Conservation (phyloP, 1,140 invertebrate genomes). For the Hycleus phaleratus region DNA sequence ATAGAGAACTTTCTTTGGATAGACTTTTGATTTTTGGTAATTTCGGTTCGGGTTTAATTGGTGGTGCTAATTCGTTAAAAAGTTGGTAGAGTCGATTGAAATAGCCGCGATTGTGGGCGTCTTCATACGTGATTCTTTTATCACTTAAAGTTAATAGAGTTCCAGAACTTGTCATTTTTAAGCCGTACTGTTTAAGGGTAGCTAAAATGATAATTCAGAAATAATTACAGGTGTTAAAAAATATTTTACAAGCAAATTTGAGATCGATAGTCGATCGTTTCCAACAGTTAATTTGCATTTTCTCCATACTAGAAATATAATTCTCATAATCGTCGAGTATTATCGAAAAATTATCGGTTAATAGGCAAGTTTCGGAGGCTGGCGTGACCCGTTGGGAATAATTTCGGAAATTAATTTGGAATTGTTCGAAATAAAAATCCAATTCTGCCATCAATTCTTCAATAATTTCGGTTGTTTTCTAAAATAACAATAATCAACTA, state of each 20-base stretch:
- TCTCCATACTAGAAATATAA: too few species aligned
- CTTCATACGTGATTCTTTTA: constrained; percentile 14
- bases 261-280: background rate
- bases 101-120: constrained; percentile 21
- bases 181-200: constrained; percentile 12
- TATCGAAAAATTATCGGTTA: too few species aligned
- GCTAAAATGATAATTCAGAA: constrained; percentile 10
- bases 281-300: too few species aligned
- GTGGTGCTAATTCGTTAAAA: constrained; percentile 4
- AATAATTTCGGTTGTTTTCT: background rate
- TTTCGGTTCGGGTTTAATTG: background rate
- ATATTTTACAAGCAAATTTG: background rate
- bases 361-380: too few species aligned
- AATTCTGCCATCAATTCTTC: constrained; percentile 6
- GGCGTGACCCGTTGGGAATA: background rate
- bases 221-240: background rate
- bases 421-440: constrained; percentile 9
- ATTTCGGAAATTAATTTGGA: constrained; percentile 3
- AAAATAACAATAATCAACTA: too few species aligned
- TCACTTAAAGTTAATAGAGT: constrained; percentile 18
- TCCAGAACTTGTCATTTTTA: constrained; percentile 20
- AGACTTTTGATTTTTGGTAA: background rate
- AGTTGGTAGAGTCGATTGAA: constrained; percentile 15
- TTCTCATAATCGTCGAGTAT: too few species aligned
- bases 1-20: background rate